Conservation (phyloP, 2,113 vertebrate genomes). For the Progne subis region DNA sequence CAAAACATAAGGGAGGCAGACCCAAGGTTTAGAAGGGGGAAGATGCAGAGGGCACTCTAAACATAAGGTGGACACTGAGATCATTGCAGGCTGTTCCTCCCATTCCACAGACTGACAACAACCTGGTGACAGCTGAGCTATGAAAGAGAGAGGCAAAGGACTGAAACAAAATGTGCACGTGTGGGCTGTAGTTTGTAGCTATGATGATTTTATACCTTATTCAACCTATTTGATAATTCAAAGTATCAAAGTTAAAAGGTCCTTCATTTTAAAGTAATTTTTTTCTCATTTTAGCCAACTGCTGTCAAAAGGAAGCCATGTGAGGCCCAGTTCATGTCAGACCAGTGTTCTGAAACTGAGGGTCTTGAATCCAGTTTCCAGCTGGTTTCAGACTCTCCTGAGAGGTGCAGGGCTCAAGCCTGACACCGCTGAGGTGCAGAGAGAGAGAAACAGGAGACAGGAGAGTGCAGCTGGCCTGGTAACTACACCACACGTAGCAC, state of each 20-base stretch:
- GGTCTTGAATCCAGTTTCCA: background rate
- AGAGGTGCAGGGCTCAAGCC: background rate
- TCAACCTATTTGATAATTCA: background rate
- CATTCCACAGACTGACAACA: background rate
- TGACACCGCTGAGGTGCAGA: background rate
- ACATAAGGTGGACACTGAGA: background rate
- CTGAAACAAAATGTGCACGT: background rate
- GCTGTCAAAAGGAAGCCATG: background rate
- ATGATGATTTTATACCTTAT: background rate
- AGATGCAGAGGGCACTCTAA: background rate
- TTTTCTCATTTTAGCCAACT: background rate
- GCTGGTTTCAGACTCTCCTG: background rate
- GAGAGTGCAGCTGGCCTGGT: background rate
- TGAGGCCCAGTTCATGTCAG: background rate
- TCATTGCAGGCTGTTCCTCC: background rate
- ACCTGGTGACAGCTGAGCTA: constrained; percentile 11
- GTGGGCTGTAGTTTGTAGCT: background rate
- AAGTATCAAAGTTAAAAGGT: background rate
- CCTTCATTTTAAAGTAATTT: background rate
- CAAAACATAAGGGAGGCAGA: background rate
- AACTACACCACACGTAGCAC: background rate
- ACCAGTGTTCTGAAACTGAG: background rate
- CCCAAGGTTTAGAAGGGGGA: background rate
- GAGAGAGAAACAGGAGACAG: background rate
- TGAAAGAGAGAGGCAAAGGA: constrained; percentile 26